Conservation (phyloP, 2,888 invertebrate species). For the Tillus elongatus region DNA sequence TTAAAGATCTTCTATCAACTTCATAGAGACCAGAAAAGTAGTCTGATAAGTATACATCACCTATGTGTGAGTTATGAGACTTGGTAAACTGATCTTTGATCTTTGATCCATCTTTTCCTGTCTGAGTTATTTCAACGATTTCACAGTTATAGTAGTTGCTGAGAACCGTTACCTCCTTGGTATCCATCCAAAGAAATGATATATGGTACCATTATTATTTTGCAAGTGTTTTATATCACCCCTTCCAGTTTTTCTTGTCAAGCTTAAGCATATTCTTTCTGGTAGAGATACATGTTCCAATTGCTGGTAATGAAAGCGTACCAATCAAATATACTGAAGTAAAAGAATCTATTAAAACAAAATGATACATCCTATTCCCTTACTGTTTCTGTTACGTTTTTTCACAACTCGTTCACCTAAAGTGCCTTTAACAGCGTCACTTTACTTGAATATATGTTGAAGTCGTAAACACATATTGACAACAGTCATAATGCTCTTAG, state of each 20-base stretch:
- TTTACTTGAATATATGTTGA: constrained; percentile 15
- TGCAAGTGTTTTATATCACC: constrained; percentile 15
- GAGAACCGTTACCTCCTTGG: constrained; percentile 20
- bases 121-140: not conserved
- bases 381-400: constrained; percentile 11
- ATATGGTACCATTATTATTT: constrained; percentile 16
- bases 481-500: no score
- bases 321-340: constrained; percentile 7
- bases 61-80: constrained; percentile 9
- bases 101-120: constrained; percentile 3
- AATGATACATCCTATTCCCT: constrained; percentile 12
- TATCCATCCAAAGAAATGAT: constrained; percentile 20
- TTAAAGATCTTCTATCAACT: constrained; percentile 19
- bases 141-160: constrained; percentile 19
- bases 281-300: constrained; percentile 8
- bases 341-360: constrained; percentile 15
- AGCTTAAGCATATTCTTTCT: constrained; percentile 9
- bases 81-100: not conserved
- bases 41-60: constrained; percentile 21
- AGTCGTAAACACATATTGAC: no score
- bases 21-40: constrained; percentile 21
- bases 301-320: constrained; percentile 3
- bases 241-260: constrained; percentile 10
- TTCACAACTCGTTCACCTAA: constrained; percentile 16
- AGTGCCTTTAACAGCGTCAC: constrained; percentile 10